Evolutionary conservation across 2,888 invertebrate genomes (phyloP).

Genomic region (Amphipoea oculea): DNA sequence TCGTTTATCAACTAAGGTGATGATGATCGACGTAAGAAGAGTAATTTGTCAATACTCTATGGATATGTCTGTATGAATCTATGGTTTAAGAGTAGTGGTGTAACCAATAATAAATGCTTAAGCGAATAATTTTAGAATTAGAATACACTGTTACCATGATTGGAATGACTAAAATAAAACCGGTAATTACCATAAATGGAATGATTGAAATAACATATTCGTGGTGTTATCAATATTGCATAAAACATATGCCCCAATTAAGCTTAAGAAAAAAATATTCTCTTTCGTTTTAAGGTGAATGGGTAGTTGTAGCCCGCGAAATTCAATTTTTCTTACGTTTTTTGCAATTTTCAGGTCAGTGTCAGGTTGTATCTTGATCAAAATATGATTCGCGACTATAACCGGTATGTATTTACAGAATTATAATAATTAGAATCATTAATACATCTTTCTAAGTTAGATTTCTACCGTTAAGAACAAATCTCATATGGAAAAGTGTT

Average conservation of each 20-base stretch:
- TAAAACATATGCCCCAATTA: conserved; percentile 13
- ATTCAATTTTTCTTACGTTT: too few species aligned
- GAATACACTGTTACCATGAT: conserved; percentile 9
- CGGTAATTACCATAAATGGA: not conserved
- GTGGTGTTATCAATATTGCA: not conserved
- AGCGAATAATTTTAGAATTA: not conserved
- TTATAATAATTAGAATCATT: too few species aligned
- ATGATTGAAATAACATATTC: not conserved
- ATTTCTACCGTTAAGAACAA: too few species aligned
- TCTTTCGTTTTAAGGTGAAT: too few species aligned
- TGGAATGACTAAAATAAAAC: not conserved
- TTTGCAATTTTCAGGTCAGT: too few species aligned
- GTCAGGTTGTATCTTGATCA: too few species aligned
- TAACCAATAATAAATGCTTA: conserved; percentile 32
- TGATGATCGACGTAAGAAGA: not conserved
- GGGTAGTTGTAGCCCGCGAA: too few species aligned
- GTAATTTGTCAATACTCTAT: conserved; percentile 6
- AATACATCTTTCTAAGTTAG: too few species aligned
- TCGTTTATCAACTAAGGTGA: conserved; percentile 1
- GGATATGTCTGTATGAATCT: conserved; percentile 14
- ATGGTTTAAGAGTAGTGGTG: conserved; percentile 19
- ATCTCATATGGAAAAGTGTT: too few species aligned
- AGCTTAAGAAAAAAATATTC: not conserved
- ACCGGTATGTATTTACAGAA: too few species aligned
- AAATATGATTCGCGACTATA: too few species aligned